phyloP scores from a whole-genome alignment of 2,888 invertebrate genomes.

The Malacosoma neustria region DNA sequence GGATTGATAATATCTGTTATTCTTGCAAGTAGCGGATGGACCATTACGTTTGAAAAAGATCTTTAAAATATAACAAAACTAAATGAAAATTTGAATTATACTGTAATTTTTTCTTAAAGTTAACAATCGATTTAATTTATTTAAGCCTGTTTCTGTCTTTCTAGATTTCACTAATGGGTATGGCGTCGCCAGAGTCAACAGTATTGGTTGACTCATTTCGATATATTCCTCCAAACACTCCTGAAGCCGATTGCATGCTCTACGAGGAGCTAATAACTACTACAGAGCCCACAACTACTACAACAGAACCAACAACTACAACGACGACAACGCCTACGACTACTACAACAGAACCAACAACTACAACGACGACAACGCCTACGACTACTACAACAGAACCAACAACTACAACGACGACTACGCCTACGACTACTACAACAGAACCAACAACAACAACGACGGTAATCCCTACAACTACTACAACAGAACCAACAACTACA shows the following conservation, averaged over 20 bases:
- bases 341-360: conserved; percentile 1
- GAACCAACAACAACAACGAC: not conserved
- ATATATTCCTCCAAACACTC: conserved; percentile 16
- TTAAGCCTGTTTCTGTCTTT: conserved; percentile 12
- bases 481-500: not conserved
- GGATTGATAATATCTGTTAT: too few species aligned
- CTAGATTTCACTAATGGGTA: conserved; percentile 24
- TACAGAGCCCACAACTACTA: not conserved
- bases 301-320: not conserved
- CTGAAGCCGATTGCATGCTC: conserved; percentile 18
- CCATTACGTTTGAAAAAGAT: too few species aligned
- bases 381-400: not conserved
- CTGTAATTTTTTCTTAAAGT: too few species aligned
- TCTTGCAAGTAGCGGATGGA: too few species aligned
- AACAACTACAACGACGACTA: not conserved
- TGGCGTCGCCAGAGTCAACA: conserved; percentile 13
- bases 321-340: not conserved
- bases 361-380: not conserved
- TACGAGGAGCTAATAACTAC: conserved; percentile 12
- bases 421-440: too few species aligned
- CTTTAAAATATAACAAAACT: too few species aligned
- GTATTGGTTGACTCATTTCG: conserved; percentile 28
- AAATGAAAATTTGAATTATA: too few species aligned
- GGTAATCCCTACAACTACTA: not conserved
- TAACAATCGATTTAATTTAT: too few species aligned